Percentiles rank a stretch among this genome's conserved stretches.
Conservation (phyloP, 2,113 vertebrate genomes). For the Corythornis madagascariensis region DNA sequence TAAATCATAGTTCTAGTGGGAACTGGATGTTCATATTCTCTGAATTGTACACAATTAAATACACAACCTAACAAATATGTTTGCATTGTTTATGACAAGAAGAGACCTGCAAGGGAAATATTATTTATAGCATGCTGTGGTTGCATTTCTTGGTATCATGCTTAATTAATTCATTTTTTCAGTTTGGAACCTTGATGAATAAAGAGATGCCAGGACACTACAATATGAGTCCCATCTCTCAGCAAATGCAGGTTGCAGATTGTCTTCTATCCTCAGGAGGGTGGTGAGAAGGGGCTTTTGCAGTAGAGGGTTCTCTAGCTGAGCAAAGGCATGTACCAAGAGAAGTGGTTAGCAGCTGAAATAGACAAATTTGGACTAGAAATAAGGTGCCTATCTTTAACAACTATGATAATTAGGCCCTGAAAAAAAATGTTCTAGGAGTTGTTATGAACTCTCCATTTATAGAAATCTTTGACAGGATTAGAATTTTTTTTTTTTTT, state of each 20-base stretch:
- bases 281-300: neutral
- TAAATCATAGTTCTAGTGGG: neutral
- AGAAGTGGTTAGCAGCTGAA: neutral
- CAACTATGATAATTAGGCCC: neutral
- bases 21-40: neutral
- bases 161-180: neutral
- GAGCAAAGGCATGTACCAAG: neutral
- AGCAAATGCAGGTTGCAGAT: neutral
- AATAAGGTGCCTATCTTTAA: neutral
- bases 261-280: neutral
- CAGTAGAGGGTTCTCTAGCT: neutral
- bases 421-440: neutral
- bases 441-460: neutral
- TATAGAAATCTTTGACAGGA: constrained; percentile 22
- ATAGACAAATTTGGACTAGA: neutral
- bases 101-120: neutral
- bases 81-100: neutral
- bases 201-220: neutral
- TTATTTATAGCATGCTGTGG: neutral
- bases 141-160: neutral
- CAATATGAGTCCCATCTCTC: neutral
- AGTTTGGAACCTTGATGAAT: neutral
- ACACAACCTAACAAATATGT: neutral
- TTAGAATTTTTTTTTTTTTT: neutral
- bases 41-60: neutral